phyloP scores from a whole-genome alignment of 2,888 invertebrate genomes.

The Caradrina kadenii region DNA sequence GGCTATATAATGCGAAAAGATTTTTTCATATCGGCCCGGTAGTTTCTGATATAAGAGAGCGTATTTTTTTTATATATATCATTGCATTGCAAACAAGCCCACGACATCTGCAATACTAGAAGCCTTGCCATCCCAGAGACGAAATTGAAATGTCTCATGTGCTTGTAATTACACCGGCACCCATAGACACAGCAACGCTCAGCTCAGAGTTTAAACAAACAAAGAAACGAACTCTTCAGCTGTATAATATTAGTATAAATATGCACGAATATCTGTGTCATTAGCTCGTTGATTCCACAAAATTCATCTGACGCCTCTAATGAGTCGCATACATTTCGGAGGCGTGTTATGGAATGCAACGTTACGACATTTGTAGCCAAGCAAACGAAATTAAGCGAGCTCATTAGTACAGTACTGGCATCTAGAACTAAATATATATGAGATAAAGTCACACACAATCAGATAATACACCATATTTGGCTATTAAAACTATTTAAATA shows the following conservation, averaged over 20 bases:
- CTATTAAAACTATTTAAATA: slow-evolving; percentile 55
- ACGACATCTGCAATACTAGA: too few species aligned
- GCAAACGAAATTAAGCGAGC: slow-evolving; percentile 71
- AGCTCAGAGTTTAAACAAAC: too few species aligned
- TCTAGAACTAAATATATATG: slow-evolving; percentile 60
- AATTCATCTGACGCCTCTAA: slow-evolving; percentile 75
- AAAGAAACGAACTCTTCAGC: too few species aligned
- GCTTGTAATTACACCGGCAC: too few species aligned
- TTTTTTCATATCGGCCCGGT: too few species aligned
- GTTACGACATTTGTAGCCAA: slow-evolving; percentile 71
- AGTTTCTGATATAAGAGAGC: too few species aligned
- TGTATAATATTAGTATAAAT: slow-evolving; percentile 16
- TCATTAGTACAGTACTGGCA: slow-evolving; percentile 69
- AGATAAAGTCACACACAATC: slow-evolving; percentile 59
- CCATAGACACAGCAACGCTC: too few species aligned
- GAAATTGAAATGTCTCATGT: too few species aligned
- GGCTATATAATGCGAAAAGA: too few species aligned
- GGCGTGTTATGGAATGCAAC: slow-evolving; percentile 73
- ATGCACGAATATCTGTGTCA: slow-evolving; percentile 66
- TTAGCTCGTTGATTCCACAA: slow-evolving; percentile 74
- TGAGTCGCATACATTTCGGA: slow-evolving; percentile 73
- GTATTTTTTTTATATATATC: too few species aligned
- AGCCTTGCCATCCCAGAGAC: too few species aligned
- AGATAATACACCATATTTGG: slow-evolving; percentile 62
- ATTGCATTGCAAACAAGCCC: too few species aligned